These are phyloP conservation scores for Boloria euphrosyne DNA, from an alignment of 2,888 invertebrate species.

Conservation along the genomic window DNA sequence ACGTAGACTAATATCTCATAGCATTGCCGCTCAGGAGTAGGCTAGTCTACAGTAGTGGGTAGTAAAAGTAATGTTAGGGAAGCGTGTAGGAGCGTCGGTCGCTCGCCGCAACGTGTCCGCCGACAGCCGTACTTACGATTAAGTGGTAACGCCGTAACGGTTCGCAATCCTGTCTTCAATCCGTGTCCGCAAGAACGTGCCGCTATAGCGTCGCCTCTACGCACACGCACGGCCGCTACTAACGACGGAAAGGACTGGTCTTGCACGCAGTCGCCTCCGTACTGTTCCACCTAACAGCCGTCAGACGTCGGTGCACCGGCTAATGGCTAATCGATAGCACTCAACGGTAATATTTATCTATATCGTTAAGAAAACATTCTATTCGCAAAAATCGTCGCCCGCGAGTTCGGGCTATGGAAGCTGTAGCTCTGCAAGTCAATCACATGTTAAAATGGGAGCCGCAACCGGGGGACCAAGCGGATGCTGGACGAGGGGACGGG, in stretches of 20 bases:
- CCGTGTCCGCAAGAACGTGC: constrained; percentile 41
- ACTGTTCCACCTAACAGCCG: constrained; percentile 32
- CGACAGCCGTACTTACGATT: constrained; percentile 49
- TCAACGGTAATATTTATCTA: constrained; percentile 27
- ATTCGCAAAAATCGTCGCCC: constrained; percentile 27
- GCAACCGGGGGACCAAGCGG: constrained; percentile 56
- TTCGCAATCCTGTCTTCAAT: constrained; percentile 52
- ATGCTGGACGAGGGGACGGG: constrained; percentile 43
- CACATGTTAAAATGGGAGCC: constrained; percentile 50
- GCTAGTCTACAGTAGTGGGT: background rate
- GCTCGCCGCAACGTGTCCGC: constrained; percentile 38
- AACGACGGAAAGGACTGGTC: background rate
- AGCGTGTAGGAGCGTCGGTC: constrained; percentile 26
- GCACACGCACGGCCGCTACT: constrained; percentile 58
- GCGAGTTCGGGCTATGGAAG: constrained; percentile 27
- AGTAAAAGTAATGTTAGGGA: background rate
- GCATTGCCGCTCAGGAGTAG: background rate
- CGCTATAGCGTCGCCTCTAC: constrained; percentile 31
- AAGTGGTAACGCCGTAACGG: constrained; percentile 57
- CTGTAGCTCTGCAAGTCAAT: constrained; percentile 49
- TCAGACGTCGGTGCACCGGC: constrained; percentile 21
- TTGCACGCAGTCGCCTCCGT: constrained; percentile 1
- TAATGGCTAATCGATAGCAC: constrained; percentile 21
- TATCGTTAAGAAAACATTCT: constrained; percentile 6
- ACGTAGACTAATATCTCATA: constrained; percentile 4